These are phyloP conservation scores for Drosophila sordidula DNA, from an alignment of 2,888 invertebrate species.

Conservation along the genomic window DNA sequence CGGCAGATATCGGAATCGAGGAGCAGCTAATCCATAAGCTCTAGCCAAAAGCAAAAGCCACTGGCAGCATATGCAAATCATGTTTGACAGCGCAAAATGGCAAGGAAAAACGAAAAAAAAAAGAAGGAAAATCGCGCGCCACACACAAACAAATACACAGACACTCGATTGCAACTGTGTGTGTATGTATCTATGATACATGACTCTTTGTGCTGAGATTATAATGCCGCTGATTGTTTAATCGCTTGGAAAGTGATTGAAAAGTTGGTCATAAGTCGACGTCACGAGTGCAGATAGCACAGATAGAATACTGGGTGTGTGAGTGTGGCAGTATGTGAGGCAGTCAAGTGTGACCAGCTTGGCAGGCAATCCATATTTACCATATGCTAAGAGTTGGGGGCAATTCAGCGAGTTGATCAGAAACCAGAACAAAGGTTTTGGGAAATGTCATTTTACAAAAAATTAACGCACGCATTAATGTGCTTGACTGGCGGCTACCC, in stretches of 20 bases:
- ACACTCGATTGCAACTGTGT: slow-evolving; percentile 25
- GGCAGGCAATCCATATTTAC: slow-evolving; percentile 25
- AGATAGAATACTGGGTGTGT: slow-evolving; percentile 2
- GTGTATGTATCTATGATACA: slow-evolving; percentile 57
- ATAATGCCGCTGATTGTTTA: slow-evolving; percentile 77
- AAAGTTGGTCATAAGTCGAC: slow-evolving; percentile 70
- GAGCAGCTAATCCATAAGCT: slow-evolving; percentile 52
- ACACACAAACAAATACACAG: slow-evolving; percentile 25
- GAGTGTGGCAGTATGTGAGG: slow-evolving; percentile 30
- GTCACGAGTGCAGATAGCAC: slow-evolving; percentile 23
- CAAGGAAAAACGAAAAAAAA: slow-evolving; percentile 18
- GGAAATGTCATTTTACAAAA: not conserved
- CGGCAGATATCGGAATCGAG: slow-evolving; percentile 27
- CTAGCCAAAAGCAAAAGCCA: slow-evolving; percentile 53
- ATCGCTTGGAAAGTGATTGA: slow-evolving; percentile 80
- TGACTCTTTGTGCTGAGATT: slow-evolving; percentile 72
- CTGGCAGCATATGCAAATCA: slow-evolving; percentile 75
- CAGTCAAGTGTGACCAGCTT: slow-evolving; percentile 51
- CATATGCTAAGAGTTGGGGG: slow-evolving; percentile 36
- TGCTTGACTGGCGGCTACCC: not conserved
- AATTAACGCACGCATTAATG: not conserved
- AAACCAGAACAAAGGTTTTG: not conserved
- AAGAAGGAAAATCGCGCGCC: not conserved
- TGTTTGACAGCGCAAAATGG: slow-evolving; percentile 69
- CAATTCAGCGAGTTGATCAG: not conserved